A percentile compares a stretch with the other conserved stretches of the same genome.
Conservation (phyloP, 2,888 invertebrate species). For the Philaethria dido region DNA sequence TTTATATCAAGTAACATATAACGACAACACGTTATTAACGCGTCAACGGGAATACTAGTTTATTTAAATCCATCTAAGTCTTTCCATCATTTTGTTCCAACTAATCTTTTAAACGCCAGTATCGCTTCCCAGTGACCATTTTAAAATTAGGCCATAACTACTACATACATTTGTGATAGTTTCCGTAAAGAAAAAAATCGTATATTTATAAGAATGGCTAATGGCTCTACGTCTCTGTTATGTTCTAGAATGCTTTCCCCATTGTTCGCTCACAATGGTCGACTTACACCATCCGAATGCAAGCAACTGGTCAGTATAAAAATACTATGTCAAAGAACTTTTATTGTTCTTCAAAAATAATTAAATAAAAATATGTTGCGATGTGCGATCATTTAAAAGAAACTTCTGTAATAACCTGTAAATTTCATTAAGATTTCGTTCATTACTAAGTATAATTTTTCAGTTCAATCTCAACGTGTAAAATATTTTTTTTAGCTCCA, state of each 20-base stretch:
- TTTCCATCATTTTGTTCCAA: too few relatives aligned
- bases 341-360: not conserved
- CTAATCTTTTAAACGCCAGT: too few relatives aligned
- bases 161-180: not conserved
- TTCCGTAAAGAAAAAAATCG: not conserved
- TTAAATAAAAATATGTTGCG: not conserved
- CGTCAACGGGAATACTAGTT: too few relatives aligned
- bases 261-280: conserved; percentile 74
- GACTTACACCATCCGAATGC: conserved; percentile 60
- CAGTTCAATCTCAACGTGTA: too few relatives aligned
- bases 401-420: not conserved
- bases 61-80: too few relatives aligned
- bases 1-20: too few relatives aligned
- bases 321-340: conserved; percentile 19
- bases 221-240: conserved; percentile 33
- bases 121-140: too few relatives aligned
- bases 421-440: not conserved
- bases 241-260: conserved; percentile 67
- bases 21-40: too few relatives aligned
- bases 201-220: not conserved
- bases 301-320: conserved; percentile 26
- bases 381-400: not conserved
- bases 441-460: too few relatives aligned
- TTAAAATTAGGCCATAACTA: too few relatives aligned
- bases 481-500: too few relatives aligned